Base-by-base conservation (phyloP, 1,140 invertebrate genomes). In the Vanessa atalanta region DNA sequence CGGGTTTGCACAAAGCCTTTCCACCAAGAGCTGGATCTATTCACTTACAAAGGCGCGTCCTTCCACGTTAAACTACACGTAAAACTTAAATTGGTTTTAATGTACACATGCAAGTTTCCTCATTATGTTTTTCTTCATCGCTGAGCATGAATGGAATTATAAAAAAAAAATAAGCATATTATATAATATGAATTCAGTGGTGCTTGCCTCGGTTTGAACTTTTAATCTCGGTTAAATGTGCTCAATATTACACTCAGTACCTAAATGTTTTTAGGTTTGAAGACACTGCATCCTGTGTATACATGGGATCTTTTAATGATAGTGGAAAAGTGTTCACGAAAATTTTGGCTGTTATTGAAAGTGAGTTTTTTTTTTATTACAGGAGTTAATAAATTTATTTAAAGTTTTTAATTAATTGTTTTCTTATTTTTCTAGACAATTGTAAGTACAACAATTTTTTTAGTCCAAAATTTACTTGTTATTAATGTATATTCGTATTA, bases 321-420 rank as follows among this genome's bases (percentile, higher is more conserved):
- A 78, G 70, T 23, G 71, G 78, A 23, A 70, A 65, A 31, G 31
- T 75, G 8, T 69, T 79, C 66, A 31, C 78, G 31, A 86, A 87
- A 68, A 72, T 85, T 12, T 68, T 88, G 16, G 87, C 85, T 13
- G 66, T 87, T 2, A 79, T 88, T n/a, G 84, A 88, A 26, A 88
- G 87, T 88, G 60, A 81, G 87, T 86, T 16, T 63, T 61, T 12
- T 37, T 61, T 61, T 26, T 43, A 43, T 9, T 43, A 9, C 0
- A 8, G 37, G 6, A 8, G 9, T 9, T 43, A 43, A 8, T 9
- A 8, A 7, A 7, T 61, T 61, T 61, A 37, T n/a, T n/a, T n/a
- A 37, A 37, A 26, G 8, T 13, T 2, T 7, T 50, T 6, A 16
- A 63, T 70, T 70, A 31, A 47, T 60, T 26, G 11, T 26, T 31